phyloP scores from a whole-genome alignment of 2,797 vertebrate species.

The Epinephelus awoara region DNA sequence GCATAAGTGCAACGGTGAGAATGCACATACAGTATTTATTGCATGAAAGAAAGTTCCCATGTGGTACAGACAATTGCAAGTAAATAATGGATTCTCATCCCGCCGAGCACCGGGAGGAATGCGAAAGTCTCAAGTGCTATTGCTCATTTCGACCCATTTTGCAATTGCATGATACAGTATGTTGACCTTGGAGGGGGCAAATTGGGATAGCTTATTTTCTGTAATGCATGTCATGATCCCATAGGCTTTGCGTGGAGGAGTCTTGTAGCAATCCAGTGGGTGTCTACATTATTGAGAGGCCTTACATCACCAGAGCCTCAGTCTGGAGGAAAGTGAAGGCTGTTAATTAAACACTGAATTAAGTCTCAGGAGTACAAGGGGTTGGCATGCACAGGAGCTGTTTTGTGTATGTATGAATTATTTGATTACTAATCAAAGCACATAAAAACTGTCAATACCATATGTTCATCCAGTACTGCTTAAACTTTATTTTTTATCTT shows the following conservation, averaged over 20 bases:
- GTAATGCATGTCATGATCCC: constrained; percentile 61
- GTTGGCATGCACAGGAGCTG: neutral
- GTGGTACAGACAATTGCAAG: constrained; percentile 48
- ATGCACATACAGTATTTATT: constrained; percentile 62
- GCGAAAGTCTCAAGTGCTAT: constrained; percentile 36
- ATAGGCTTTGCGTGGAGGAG: constrained; percentile 25
- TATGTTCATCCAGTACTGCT: neutral
- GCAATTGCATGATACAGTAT: constrained; percentile 36
- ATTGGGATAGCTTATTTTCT: constrained; percentile 51
- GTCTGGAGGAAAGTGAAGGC: constrained; percentile 16
- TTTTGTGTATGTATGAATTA: neutral
- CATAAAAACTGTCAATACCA: neutral
- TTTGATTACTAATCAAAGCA: constrained; percentile 1
- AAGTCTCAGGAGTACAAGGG: constrained; percentile 16
- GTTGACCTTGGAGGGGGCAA: constrained; percentile 63
- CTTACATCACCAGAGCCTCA: constrained; percentile 26
- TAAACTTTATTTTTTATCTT: too few relatives aligned
- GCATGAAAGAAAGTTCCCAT: constrained; percentile 56
- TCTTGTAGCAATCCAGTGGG: constrained; percentile 21
- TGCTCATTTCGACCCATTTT: constrained; percentile 70
- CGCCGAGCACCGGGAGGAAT: constrained; percentile 34
- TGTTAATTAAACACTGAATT: constrained; percentile 46
- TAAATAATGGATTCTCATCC: constrained; percentile 71
- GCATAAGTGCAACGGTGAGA: constrained; percentile 29
- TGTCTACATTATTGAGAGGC: constrained; percentile 57